Evolutionary conservation across 2,797 vertebrate genomes (phyloP), one percentile per base, ranked within the genome.

Genomic region (Poliocrania exsul): DNA sequence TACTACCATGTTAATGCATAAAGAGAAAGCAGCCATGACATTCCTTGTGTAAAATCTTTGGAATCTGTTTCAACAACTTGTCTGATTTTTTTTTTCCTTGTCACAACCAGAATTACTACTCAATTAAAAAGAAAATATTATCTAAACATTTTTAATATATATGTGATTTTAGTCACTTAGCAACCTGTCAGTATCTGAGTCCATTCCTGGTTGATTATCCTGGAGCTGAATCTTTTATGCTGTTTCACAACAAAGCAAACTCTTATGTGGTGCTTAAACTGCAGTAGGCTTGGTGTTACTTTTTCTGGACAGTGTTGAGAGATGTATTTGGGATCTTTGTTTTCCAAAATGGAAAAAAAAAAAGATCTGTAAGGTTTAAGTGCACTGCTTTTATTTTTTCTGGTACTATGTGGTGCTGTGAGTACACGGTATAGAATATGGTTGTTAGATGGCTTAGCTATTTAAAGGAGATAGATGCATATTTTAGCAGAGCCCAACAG

Each of bases 1-100:
- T 95, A 93, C 94, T 93, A 77, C 86, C 87, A 86, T 96, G 96
- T 96, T 94, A 93, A 91, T 95, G 92, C 96, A 97, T 91, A 95
- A 95, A 93, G 83, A 97, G 47, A 96, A 96, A 93, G 78, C 95
- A 96, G 93, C 93, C 92, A 19, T 92, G 81, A 96, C 94, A 94
- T 97, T 96, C 94, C 97, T 95, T 92, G 86, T 96, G 97, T 97
- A 97, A 97, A 97, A 90, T 86, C 56, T 86, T 93, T 84, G 86
- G 71, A 82, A 74, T 92, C 89, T 90, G 91, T 93, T 96, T 90
- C 88, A 92, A 92, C 51, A 81, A 90, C 38, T 95, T 91, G 93
- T 91, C 77, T 91, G 62, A 24, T 26, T 42, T 81, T 46, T 58
- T 81, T 49, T 57, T 16, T 16, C 7, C 31, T 86, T 93, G 46